phyloP scores from a whole-genome alignment of 1,140 invertebrate species.

The Holcopasites calliopsidis region DNA sequence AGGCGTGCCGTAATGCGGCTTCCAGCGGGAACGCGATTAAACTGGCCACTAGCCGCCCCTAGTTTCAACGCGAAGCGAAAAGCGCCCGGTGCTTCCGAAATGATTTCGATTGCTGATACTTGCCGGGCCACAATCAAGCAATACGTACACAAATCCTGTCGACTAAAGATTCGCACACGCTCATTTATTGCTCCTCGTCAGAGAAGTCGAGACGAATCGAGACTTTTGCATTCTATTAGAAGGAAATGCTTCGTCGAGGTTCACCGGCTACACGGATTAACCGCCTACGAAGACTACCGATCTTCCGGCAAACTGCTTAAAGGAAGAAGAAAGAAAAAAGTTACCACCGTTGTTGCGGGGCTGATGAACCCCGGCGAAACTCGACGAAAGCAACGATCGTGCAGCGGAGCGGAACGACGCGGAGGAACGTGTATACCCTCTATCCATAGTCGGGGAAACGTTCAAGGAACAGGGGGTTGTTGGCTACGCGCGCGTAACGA shows the following conservation, averaged over 20 bases:
- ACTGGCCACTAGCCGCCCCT: neutral
- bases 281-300: neutral
- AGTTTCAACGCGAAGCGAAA: neutral
- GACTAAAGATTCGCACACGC: no score
- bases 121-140: neutral
- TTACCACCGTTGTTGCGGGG: neutral
- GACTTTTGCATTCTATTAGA: no score
- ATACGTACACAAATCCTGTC: no score
- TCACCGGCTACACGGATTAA: no score
- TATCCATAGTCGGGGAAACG: neutral
- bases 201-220: no score
- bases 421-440: neutral
- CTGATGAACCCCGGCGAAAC: slow-evolving; percentile 1
- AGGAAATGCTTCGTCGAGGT: no score
- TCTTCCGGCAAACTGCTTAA: neutral
- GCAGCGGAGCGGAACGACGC: neutral
- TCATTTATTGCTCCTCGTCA: no score
- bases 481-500: no score
- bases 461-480: no score
- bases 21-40: neutral
- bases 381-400: neutral
- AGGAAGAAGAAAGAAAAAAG: neutral
- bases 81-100: neutral
- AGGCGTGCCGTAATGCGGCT: slow-evolving; percentile 17
- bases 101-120: neutral